Evolutionary conservation across 2,113 vertebrate species (phyloP).

Genomic region (Cynocephalus volans): DNA sequence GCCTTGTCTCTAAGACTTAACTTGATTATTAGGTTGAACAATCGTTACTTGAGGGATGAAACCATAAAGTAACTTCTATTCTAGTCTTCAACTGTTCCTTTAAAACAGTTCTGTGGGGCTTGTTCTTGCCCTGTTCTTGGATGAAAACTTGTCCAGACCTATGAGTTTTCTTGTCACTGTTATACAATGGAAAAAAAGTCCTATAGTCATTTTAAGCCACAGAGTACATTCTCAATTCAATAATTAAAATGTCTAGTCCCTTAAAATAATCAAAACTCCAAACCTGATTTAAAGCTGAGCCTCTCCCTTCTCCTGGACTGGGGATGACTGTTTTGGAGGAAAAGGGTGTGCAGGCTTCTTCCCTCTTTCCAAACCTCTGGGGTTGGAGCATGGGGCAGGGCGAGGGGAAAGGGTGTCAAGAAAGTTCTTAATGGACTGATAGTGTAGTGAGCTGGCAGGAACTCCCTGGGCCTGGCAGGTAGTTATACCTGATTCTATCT

Average conservation of each 20-base stretch:
- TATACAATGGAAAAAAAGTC: neutral
- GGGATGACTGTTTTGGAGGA: neutral
- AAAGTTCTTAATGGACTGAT: neutral
- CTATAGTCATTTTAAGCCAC: neutral
- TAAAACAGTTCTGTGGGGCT: neutral
- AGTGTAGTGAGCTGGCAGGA: neutral
- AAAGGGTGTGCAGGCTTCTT: neutral
- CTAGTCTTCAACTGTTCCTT: neutral
- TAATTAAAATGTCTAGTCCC: slow-evolving; percentile 17
- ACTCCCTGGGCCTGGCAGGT: neutral
- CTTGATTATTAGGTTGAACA: neutral
- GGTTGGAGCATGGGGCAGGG: neutral
- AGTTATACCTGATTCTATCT: neutral
- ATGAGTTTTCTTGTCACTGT: neutral
- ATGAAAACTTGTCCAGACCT: neutral
- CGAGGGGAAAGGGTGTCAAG: neutral
- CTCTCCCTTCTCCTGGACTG: neutral
- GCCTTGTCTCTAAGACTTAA: neutral
- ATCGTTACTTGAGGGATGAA: slow-evolving; percentile 8
- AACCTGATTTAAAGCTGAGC: neutral
- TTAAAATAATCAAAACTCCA: neutral
- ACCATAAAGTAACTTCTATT: neutral
- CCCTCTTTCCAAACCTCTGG: neutral
- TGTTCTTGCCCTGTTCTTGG: neutral
- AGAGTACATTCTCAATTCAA: neutral